Percentiles rank a stretch among this genome's conserved stretches.
phyloP scores from a whole-genome alignment of 53 echinoderm and acorn worm species.

The Holothuria scabra region DNA sequence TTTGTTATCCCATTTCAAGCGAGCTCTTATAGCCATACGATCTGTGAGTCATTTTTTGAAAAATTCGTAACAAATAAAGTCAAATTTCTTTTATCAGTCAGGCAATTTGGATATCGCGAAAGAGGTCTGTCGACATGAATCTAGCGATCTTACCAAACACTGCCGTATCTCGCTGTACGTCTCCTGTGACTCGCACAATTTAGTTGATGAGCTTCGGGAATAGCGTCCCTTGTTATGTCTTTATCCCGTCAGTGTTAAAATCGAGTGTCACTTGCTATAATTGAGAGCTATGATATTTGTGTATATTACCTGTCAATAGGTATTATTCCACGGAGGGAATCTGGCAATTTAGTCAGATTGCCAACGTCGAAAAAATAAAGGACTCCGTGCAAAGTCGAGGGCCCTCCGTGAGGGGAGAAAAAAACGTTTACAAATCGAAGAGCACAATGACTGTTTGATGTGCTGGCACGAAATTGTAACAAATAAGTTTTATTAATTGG shows the following conservation, averaged over 20 bases:
- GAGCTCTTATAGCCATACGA: no score
- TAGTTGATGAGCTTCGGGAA: constrained; percentile 39
- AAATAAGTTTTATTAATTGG: constrained; percentile 53
- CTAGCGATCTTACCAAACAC: no score
- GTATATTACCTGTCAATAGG: constrained; percentile 55
- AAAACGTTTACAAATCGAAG: constrained; percentile 52
- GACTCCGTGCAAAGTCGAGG: constrained; percentile 33
- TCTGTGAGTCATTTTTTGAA: no score
- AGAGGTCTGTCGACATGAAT: not conserved
- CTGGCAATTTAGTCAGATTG: constrained; percentile 50
- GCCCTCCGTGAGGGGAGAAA: constrained; percentile 23
- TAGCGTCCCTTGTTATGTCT: constrained; percentile 17
- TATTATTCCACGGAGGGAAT: constrained; percentile 55
- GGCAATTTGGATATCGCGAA: constrained; percentile 27
- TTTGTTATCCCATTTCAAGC: no score
- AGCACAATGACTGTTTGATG: constrained; percentile 46
- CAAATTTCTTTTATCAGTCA: constrained; percentile 22
- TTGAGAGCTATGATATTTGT: constrained; percentile 55
- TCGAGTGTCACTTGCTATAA: constrained; percentile 42
- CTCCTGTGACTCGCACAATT: constrained; percentile 44
- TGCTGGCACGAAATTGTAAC: constrained; percentile 41
- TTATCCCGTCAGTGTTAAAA: constrained; percentile 41
- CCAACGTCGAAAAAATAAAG: constrained; percentile 36
- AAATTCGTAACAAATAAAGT: constrained; percentile 24
- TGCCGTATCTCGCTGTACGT: not conserved